phyloP scores from a whole-genome alignment of 1,140 invertebrate genomes.

The Asobara japonica region DNA sequence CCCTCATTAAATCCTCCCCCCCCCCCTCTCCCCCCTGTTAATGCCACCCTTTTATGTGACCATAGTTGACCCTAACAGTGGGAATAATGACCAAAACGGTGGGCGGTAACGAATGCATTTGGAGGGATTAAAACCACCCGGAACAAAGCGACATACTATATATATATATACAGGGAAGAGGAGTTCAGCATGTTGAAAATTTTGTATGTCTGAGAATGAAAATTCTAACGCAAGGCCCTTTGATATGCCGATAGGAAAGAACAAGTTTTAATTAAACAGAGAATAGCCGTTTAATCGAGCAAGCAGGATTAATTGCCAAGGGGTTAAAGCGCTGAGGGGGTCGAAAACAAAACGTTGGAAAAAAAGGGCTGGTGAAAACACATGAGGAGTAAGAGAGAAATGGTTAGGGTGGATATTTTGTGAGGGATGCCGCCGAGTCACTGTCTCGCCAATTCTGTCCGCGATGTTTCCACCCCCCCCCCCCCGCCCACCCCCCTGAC shows the following conservation, averaged over 20 bases:
- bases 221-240: conserved; percentile 36
- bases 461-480: too few relatives aligned
- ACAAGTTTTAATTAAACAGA: conserved; percentile 58
- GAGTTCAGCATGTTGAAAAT: too few relatives aligned
- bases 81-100: conserved; percentile 25
- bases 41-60: background rate
- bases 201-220: conserved; percentile 32
- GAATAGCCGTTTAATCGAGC: conserved; percentile 58
- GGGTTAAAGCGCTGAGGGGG: conserved; percentile 47
- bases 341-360: conserved; percentile 39
- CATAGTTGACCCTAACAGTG: background rate
- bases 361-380: background rate
- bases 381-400: background rate
- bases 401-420: background rate
- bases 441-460: conserved; percentile 6
- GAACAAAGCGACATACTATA: conserved; percentile 40
- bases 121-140: conserved; percentile 10
- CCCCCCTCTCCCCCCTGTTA: too few relatives aligned
- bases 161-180: conserved; percentile 35
- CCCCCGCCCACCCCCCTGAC: too few relatives aligned
- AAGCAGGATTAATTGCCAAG: conserved; percentile 54
- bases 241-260: conserved; percentile 43
- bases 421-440: background rate
- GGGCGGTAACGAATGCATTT: conserved; percentile 37
- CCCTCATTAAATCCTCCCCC: background rate